Conservation (phyloP, 2,888 invertebrate genomes). For the Parasteatoda lunata region DNA sequence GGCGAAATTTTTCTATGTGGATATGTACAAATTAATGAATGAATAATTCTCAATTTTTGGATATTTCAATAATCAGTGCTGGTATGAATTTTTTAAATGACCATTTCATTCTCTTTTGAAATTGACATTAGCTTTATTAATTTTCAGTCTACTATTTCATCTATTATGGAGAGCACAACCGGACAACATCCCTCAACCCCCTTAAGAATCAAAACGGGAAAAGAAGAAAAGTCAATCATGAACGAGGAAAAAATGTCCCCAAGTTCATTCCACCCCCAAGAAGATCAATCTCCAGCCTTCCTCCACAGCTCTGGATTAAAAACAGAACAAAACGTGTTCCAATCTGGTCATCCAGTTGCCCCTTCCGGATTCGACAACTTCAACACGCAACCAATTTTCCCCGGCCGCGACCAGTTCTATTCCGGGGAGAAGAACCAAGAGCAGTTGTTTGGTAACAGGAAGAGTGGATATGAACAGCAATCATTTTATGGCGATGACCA, state of each 20-base stretch:
- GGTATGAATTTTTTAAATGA: background rate
- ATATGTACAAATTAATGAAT: too few relatives aligned
- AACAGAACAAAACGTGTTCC: constrained; percentile 11
- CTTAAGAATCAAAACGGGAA: constrained; percentile 10
- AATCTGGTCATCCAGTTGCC: constrained; percentile 1
- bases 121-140: too few relatives aligned
- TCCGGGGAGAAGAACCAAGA: too few relatives aligned
- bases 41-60: too few relatives aligned
- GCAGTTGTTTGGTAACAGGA: too few relatives aligned
- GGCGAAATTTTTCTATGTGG: too few relatives aligned
- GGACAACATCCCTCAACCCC: background rate
- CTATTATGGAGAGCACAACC: constrained; percentile 8
- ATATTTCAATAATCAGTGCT: background rate
- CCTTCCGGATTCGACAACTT: too few relatives aligned
- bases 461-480: too few relatives aligned
- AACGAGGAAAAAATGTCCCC: constrained; percentile 6
- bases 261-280: constrained; percentile 8
- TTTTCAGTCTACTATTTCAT: constrained; percentile 17
- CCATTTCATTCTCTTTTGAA: background rate
- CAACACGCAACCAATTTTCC: too few relatives aligned
- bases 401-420: too few relatives aligned
- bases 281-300: constrained; percentile 5
- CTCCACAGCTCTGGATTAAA: background rate
- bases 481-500: too few relatives aligned
- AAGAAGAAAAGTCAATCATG: constrained; percentile 5